Evolutionary conservation across 2,888 invertebrate genomes (phyloP), one percentile per base, ranked within the genome.

Genomic region (Leptopilina syphax): DNA sequence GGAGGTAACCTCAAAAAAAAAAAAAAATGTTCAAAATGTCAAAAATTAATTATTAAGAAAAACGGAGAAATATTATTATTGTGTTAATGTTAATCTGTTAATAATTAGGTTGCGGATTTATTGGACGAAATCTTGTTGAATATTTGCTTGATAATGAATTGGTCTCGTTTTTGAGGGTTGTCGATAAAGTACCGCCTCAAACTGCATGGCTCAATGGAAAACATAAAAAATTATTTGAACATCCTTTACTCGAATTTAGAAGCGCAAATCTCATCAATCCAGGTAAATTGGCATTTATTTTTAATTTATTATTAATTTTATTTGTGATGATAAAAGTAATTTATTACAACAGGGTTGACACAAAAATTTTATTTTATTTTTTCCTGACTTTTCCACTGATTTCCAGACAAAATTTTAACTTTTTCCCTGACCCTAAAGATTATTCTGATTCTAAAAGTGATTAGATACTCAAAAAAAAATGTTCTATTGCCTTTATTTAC

Each of bases 141-240:
- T 96, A 96, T 93, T 93, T 98, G 89, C 93, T 98, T 85, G 94
- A 94, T 83, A 96, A 97, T 92, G 95, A 96, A 88, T 92, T 97
- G 87, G 96, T 95, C 83, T 95, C 95, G 88, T 94, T 94, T 87
- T 93, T 98, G 83, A 94, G 96, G 85, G 95, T 97, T 73, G 97
- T 97, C 80, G 98, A 98, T 93, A 98, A 98, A 93, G 97, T 98
- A 50, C 98, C 98, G 76, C 98, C 98, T 1, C 97, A 97, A 92
- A 96, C 97, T 88, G 98, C 98, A 2, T 98, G 98, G 96, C 93
- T 98, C 57, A 97, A 97, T 92, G 92, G 94, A 1, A 92, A 93
- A 81, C 98, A 98, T 89, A 93, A 94, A 85, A 94, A 94, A 87
- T 93, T 94, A 68, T 97, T 98, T 92, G 94, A 95, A 80, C 94